phyloP scores from a whole-genome alignment of 1,140 invertebrate species.

The Piezodorus guildinii region DNA sequence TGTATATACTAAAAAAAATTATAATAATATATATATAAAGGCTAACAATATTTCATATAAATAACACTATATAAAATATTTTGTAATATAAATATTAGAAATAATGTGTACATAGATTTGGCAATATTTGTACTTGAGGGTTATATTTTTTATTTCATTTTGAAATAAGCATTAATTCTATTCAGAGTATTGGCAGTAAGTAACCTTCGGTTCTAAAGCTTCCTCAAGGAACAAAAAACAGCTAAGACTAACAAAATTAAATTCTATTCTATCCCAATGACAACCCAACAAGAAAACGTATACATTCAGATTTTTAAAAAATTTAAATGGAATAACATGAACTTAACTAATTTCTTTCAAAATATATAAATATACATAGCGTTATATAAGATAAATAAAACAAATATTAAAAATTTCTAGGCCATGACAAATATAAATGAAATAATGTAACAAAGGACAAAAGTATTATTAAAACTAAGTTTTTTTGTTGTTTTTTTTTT shows the following conservation, averaged over 20 bases:
- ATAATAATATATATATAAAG: not conserved
- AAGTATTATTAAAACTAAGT: too few relatives aligned
- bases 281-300: slow-evolving; percentile 15
- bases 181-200: slow-evolving; percentile 14
- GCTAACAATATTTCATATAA: slow-evolving; percentile 6
- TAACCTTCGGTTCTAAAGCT: slow-evolving; percentile 9
- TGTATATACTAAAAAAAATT: not conserved
- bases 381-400: not conserved
- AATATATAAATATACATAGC: not conserved
- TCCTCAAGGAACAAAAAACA: slow-evolving; percentile 15
- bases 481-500: too few relatives aligned
- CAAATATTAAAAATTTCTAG: not conserved
- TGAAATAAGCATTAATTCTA: slow-evolving; percentile 10
- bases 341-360: slow-evolving; percentile 2
- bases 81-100: slow-evolving; percentile 3
- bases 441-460: too few relatives aligned
- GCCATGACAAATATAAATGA: not conserved
- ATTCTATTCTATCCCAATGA: slow-evolving; percentile 10
- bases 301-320: slow-evolving; percentile 2
- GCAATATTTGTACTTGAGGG: slow-evolving; percentile 15
- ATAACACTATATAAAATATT: not conserved
- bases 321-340: slow-evolving; percentile 9
- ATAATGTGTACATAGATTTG: slow-evolving; percentile 10
- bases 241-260: not conserved
- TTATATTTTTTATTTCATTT: slow-evolving; percentile 8